phyloP scores from a whole-genome alignment of 1,140 invertebrate genomes.

The Cyclargus thomasi region DNA sequence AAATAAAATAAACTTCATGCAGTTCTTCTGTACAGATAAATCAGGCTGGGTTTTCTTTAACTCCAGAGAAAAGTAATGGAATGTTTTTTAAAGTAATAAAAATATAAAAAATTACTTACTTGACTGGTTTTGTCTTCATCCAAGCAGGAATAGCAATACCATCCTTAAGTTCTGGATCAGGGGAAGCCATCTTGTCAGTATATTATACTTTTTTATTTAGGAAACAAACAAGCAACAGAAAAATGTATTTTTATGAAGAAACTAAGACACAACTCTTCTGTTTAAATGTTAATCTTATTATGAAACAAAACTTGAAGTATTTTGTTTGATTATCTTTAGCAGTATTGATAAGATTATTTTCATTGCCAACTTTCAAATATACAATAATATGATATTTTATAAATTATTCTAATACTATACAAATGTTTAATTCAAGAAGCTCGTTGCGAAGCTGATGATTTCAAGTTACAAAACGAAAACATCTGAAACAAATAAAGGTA shows the following conservation, averaged over 20 bases:
- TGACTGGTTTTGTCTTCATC: conserved; percentile 63
- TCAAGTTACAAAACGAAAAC: conserved; percentile 44
- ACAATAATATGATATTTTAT: conserved; percentile 28
- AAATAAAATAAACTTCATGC: no score
- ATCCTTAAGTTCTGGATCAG: conserved; percentile 64
- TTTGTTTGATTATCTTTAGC: conserved; percentile 59
- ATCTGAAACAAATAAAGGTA: conserved; percentile 56
- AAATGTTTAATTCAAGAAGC: conserved; percentile 51
- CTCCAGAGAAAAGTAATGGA: no score
- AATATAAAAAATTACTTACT: conserved; percentile 40
- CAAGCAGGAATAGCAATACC: conserved; percentile 58
- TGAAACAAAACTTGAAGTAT: conserved; percentile 20
- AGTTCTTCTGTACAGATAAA: no score
- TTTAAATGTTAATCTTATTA: conserved; percentile 26
- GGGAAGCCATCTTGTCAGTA: conserved; percentile 51
- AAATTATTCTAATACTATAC: conserved; percentile 27
- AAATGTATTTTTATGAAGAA: neutral
- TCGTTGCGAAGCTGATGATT: conserved; percentile 49
- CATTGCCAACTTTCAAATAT: conserved; percentile 42
- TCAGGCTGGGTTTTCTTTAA: no score
- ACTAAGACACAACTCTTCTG: conserved; percentile 26
- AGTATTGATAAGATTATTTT: conserved; percentile 61
- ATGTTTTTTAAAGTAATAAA: neutral
- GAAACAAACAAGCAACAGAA: neutral
- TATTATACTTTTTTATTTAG: neutral